Conservation (phyloP, 2,888 invertebrate genomes). For the Raillietiella orientalis region DNA sequence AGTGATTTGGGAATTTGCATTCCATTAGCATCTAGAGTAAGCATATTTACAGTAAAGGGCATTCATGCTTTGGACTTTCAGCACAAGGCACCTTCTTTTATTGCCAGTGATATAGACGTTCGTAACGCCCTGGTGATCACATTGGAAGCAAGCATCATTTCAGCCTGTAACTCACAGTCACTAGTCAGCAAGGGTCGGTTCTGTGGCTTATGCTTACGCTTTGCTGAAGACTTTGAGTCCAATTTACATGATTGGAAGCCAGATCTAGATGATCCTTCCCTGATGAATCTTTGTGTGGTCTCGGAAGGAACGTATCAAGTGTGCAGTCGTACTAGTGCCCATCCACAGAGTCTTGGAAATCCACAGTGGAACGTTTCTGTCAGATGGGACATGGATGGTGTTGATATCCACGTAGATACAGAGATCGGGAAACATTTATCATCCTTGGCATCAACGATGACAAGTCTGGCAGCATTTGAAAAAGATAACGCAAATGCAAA, state of each 20-base stretch:
- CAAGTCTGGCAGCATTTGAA: slow-evolving; percentile 56
- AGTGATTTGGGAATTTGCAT: slow-evolving; percentile 89
- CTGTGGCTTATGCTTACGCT: slow-evolving; percentile 62
- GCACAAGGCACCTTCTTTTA: no score
- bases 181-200: slow-evolving; percentile 72
- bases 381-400: slow-evolving; percentile 97
- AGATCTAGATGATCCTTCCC: slow-evolving; percentile 34
- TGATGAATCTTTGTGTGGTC: slow-evolving; percentile 81
- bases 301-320: slow-evolving; percentile 96
- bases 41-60: no score
- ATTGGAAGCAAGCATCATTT: slow-evolving; percentile 78
- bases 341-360: slow-evolving; percentile 30
- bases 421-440: slow-evolving; percentile 86
- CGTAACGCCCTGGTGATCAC: slow-evolving; percentile 82
- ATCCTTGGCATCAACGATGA: slow-evolving; percentile 72
- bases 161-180: slow-evolving; percentile 79
- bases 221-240: slow-evolving; percentile 90
- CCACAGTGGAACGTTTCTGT: slow-evolving; percentile 96
- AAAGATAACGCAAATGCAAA: slow-evolving; percentile 31
- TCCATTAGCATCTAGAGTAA: no score
- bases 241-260: slow-evolving; percentile 94
- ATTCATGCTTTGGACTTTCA: no score
- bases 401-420: slow-evolving; percentile 80
- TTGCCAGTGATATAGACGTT: slow-evolving; percentile 40
- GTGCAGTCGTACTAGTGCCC: slow-evolving; percentile 63